These are phyloP conservation scores for Cardiocondyla obscurior DNA, from an alignment of 1,140 invertebrate species.

Conservation along the genomic window DNA sequence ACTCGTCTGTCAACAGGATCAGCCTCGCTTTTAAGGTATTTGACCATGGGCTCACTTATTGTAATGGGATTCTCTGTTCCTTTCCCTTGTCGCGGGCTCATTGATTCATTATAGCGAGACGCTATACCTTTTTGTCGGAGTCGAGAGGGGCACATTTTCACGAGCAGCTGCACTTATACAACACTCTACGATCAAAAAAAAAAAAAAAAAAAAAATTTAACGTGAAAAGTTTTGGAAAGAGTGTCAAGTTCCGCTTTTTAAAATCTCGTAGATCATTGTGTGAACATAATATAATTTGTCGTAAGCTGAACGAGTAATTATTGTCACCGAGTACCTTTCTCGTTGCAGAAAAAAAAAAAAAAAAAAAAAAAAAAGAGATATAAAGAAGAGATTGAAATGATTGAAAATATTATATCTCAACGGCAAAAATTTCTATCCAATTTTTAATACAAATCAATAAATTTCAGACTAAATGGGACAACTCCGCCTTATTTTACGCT, in stretches of 20 bases:
- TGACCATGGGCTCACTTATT: conserved; percentile 18
- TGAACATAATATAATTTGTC: conserved; percentile 20
- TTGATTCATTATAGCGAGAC: conserved; percentile 48
- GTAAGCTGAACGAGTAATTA: background rate
- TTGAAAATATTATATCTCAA: background rate
- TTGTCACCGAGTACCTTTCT: background rate
- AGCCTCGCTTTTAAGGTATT: conserved; percentile 94
- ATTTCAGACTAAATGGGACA: conserved; percentile 90
- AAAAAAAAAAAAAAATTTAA: conserved; percentile 30
- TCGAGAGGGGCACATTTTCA: conserved; percentile 9
- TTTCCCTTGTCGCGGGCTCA: conserved; percentile 1
- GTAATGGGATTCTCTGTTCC: background rate
- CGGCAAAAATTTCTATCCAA: background rate
- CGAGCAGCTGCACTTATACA: conserved; percentile 6
- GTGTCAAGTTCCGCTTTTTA: conserved; percentile 17
- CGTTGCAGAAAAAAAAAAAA: background rate
- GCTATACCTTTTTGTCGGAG: background rate
- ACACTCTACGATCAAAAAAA: conserved; percentile 1
- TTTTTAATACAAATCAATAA: conserved; percentile 2
- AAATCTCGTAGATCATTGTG: conserved; percentile 2
- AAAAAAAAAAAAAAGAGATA: background rate
- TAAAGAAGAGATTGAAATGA: background rate
- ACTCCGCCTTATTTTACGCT: conserved; percentile 94
- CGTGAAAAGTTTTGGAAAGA: background rate
- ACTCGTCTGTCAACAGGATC: conserved; percentile 93